phyloP scores from a whole-genome alignment of 2,797 vertebrate species.

The Distichodus sexfasciatus region DNA sequence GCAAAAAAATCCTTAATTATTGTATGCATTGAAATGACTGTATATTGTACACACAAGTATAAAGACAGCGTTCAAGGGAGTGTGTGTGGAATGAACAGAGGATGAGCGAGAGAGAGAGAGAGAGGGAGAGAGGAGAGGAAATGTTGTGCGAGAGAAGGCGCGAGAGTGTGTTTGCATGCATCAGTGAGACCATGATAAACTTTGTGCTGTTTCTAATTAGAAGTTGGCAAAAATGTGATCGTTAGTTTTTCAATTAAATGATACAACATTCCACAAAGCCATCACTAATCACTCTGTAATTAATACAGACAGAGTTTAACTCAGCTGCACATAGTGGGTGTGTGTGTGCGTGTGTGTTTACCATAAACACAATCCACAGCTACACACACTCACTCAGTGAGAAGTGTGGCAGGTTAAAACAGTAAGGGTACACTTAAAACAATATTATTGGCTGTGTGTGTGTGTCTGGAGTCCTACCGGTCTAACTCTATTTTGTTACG shows the following conservation, averaged over 20 bases:
- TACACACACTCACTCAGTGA: not conserved
- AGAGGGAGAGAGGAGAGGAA: too few relatives aligned
- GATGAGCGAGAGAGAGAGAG: not conserved
- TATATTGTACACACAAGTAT: too few relatives aligned
- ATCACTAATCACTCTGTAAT: constrained; percentile 76
- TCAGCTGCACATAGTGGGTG: too few relatives aligned
- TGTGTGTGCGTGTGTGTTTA: not conserved
- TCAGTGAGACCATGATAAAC: constrained; percentile 69
- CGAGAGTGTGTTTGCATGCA: constrained; percentile 60
- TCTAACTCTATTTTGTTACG: too few relatives aligned
- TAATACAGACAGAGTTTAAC: constrained; percentile 63
- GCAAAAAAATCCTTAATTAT: too few relatives aligned
- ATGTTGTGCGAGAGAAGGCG: constrained; percentile 35
- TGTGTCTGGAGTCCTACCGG: too few relatives aligned
- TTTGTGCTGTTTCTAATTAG: constrained; percentile 80
- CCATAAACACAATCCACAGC: too few relatives aligned
- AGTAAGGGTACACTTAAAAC: too few relatives aligned
- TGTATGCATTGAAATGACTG: too few relatives aligned
- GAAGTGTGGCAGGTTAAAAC: too few relatives aligned
- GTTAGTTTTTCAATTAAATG: constrained; percentile 81
- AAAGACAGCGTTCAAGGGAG: too few relatives aligned
- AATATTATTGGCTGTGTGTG: too few relatives aligned
- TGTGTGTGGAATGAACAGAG: constrained; percentile 48
- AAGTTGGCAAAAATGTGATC: constrained; percentile 76
- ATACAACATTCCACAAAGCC: constrained; percentile 72